Evolutionary conservation across 2,888 invertebrate genomes (phyloP).

Genomic region (Autographa gamma): DNA sequence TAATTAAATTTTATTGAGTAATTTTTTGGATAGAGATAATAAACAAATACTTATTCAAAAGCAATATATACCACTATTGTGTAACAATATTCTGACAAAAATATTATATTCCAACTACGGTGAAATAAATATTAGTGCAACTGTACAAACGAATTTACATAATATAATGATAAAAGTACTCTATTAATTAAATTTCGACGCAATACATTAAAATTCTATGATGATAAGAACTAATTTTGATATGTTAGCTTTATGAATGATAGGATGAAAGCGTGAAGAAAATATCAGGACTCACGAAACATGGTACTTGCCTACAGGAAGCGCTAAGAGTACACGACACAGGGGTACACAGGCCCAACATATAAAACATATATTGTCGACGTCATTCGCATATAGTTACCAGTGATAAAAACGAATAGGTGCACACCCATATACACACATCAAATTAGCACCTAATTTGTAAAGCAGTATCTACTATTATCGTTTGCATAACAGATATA

Average conservation of each 20-base stretch:
- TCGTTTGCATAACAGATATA: conserved; percentile 71
- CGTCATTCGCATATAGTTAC: conserved; percentile 81
- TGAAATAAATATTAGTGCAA: conserved; percentile 76
- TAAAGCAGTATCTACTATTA: conserved; percentile 81
- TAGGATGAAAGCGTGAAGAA: conserved; percentile 48
- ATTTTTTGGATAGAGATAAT: conserved; percentile 79
- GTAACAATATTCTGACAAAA: conserved; percentile 75
- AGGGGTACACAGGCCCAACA: conserved; percentile 51
- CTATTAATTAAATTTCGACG: conserved; percentile 63
- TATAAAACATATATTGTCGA: conserved; percentile 84
- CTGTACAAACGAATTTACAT: conserved; percentile 82
- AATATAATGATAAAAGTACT: conserved; percentile 62
- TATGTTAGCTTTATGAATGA: conserved; percentile 42
- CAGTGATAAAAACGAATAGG: conserved; percentile 77
- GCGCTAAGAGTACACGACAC: conserved; percentile 58
- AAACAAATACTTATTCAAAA: conserved; percentile 76
- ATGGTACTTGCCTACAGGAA: conserved; percentile 56
- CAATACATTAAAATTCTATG: conserved; percentile 61
- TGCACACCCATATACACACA: conserved; percentile 79
- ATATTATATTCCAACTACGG: conserved; percentile 72
- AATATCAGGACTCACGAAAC: conserved; percentile 38
- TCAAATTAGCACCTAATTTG: conserved; percentile 86
- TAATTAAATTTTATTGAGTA: conserved; percentile 83
- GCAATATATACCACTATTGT: conserved; percentile 79
- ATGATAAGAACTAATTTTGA: conserved; percentile 53